Conservation (phyloP, 2,113 vertebrate species). For the Labeo catla region DNA sequence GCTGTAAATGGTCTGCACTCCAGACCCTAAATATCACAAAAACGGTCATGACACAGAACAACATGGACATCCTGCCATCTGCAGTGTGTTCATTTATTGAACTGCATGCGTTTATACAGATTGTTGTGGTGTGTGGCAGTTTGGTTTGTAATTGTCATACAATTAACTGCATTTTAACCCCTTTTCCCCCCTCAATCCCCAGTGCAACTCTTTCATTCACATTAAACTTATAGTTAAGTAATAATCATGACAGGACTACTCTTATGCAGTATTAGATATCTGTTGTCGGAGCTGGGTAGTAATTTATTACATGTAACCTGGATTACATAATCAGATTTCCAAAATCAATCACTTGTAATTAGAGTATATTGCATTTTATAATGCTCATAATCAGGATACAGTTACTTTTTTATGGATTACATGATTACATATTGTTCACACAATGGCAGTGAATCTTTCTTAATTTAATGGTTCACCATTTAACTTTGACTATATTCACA, state of each 20-base stretch:
- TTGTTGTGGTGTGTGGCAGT: not conserved
- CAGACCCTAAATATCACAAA: not conserved
- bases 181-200: not conserved
- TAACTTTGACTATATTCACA: no score
- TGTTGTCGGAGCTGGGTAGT: not conserved
- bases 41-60: not conserved
- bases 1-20: not conserved
- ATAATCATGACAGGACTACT: not conserved
- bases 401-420: no score
- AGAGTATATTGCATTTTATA: no score
- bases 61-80: not conserved
- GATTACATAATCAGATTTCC: no score
- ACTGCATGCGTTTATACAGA: not conserved
- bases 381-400: no score
- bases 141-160: not conserved
- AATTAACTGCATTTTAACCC: not conserved
- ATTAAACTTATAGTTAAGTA: not conserved
- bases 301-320: no score
- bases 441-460: no score
- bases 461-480: no score
- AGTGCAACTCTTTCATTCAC: not conserved
- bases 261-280: not conserved
- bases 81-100: not conserved
- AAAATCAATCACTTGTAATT: no score
- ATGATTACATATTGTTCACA: no score